Conservation (phyloP, 2,888 invertebrate species). For the Mythimna impura region DNA sequence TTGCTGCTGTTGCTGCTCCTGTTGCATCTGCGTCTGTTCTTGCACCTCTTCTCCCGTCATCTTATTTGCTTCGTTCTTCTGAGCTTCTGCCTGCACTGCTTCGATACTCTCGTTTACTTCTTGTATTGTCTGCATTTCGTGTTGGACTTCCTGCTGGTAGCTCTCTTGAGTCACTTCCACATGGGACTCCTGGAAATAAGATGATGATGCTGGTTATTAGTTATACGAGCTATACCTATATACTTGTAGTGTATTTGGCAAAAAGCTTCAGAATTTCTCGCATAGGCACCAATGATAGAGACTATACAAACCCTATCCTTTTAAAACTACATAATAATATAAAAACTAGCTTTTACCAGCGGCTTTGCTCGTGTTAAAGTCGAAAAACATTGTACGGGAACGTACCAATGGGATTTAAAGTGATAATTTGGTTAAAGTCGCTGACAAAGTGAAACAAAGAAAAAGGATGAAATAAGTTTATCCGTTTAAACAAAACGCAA, state of each 20-base stretch:
- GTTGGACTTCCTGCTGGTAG: conserved; percentile 39
- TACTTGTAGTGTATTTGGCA: no score
- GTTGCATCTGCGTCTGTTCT: conserved; percentile 70
- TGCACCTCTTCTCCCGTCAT: conserved; percentile 52
- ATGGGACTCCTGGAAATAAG: conserved; percentile 39
- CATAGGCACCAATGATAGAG: no score
- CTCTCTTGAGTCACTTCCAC: conserved; percentile 27
- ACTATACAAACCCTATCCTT: no score
- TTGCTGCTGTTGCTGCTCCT: conserved; percentile 68
- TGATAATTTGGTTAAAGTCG: no score
- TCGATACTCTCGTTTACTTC: conserved; percentile 47
- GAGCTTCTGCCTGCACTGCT: conserved; percentile 23
- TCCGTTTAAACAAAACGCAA: no score
- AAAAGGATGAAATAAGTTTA: no score
- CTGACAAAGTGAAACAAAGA: no score
- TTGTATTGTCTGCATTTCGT: conserved; percentile 50
- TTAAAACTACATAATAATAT: not conserved
- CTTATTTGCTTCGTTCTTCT: conserved; percentile 27
- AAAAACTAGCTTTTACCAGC: not conserved
- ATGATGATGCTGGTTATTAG: not conserved
- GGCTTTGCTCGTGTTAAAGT: no score
- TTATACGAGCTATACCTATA: no score
- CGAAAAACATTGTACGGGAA: no score
- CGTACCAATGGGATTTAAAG: not conserved
- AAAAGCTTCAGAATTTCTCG: no score